Conservation (phyloP, 2,888 invertebrate genomes). For the Ametastegia equiseti region DNA sequence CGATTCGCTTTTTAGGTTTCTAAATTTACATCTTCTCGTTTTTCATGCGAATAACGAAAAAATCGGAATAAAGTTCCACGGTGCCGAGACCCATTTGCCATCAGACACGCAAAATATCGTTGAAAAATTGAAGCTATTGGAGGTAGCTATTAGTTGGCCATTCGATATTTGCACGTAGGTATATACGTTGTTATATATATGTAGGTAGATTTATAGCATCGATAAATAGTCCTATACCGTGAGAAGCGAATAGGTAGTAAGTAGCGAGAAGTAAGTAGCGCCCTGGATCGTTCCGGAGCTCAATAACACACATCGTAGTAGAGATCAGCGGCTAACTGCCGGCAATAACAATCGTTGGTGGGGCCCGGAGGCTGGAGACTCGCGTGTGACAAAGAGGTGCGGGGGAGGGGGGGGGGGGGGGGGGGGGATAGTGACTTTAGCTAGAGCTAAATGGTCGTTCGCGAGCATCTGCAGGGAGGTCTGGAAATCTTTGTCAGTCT, state of each 20-base stretch:
- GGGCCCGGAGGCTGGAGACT: slow-evolving; percentile 39
- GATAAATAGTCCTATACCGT: slow-evolving; percentile 18
- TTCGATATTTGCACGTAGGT: neutral
- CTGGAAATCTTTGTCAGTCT: slow-evolving; percentile 35
- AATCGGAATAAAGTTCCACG: too few species aligned
- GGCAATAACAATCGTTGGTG: slow-evolving; percentile 42
- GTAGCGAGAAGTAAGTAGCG: slow-evolving; percentile 32
- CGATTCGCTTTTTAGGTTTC: too few species aligned
- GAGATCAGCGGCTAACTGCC: slow-evolving; percentile 47
- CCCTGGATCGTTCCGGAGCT: slow-evolving; percentile 22
- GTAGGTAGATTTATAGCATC: neutral
- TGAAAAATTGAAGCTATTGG: too few species aligned
- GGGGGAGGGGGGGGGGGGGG: slow-evolving; percentile 7
- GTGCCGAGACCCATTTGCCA: too few species aligned
- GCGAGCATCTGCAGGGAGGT: slow-evolving; percentile 34
- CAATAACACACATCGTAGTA: slow-evolving; percentile 41
- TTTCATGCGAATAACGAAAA: too few species aligned
- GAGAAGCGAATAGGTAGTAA: slow-evolving; percentile 23
- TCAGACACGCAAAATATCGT: too few species aligned
- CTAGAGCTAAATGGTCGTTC: slow-evolving; percentile 20
- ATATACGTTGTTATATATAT: neutral
- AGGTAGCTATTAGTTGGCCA: neutral
- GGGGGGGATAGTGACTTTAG: slow-evolving; percentile 38
- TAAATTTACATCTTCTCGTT: too few species aligned
- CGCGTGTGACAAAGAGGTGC: slow-evolving; percentile 38